Conservation (phyloP, 2,888 invertebrate species). For the Alcis repandata region DNA sequence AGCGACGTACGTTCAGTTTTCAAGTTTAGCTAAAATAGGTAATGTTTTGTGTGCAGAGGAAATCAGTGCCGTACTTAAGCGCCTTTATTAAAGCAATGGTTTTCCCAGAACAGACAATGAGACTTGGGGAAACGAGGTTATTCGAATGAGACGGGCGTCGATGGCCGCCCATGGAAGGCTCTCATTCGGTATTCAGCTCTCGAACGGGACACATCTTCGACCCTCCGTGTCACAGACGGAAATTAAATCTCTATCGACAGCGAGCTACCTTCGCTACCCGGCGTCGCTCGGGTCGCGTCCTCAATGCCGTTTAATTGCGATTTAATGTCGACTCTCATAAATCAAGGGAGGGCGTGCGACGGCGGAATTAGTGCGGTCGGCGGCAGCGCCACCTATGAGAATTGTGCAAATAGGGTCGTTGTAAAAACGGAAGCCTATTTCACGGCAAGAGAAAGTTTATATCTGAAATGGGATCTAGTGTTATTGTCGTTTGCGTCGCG, state of each 20-base stretch:
- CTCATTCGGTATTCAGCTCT: constrained; percentile 43
- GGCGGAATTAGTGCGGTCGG: constrained; percentile 27
- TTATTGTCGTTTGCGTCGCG: constrained; percentile 30
- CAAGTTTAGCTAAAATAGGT: neutral
- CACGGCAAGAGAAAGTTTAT: constrained; percentile 26
- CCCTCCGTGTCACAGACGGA: constrained; percentile 36
- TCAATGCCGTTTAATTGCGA: constrained; percentile 44
- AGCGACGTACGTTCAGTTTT: neutral
- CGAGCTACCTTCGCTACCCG: constrained; percentile 11
- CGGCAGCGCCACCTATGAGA: constrained; percentile 25
- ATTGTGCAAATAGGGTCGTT: constrained; percentile 30
- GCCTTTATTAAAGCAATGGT: constrained; percentile 4
- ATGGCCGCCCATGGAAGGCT: constrained; percentile 7
- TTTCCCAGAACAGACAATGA: constrained; percentile 8
- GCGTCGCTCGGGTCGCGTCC: constrained; percentile 27
- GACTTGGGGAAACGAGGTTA: constrained; percentile 19
- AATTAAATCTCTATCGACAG: constrained; percentile 47
- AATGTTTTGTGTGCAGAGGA: neutral
- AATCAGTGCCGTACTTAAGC: constrained; percentile 13
- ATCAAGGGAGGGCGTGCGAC: constrained; percentile 35
- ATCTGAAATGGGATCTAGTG: constrained; percentile 36
- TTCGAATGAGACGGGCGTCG: constrained; percentile 19
- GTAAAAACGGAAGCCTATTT: constrained; percentile 29
- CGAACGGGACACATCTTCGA: constrained; percentile 38
- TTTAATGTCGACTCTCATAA: constrained; percentile 44